Conservation (phyloP, 2,888 invertebrate genomes). For the Hyles lineata region DNA sequence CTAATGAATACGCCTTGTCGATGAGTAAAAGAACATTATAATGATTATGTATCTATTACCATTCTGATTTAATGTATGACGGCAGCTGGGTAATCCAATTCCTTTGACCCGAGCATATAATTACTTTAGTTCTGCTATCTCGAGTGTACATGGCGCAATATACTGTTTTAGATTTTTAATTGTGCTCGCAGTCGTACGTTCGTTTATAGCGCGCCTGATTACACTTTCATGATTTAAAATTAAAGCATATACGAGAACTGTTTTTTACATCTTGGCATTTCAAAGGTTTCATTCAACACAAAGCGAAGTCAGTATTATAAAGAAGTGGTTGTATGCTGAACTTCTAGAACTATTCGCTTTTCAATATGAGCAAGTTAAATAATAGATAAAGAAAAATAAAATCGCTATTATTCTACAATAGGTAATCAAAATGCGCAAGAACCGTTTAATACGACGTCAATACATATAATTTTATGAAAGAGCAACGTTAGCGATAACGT, state of each 20-base stretch:
- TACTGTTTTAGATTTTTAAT: conserved; percentile 15
- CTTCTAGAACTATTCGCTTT: background rate
- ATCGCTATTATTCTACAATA: background rate
- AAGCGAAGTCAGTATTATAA: background rate
- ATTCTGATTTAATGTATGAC: background rate
- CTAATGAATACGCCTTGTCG: no score
- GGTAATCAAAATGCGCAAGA: background rate
- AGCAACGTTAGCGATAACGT: conserved; percentile 11
- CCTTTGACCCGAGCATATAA: background rate
- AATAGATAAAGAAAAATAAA: background rate
- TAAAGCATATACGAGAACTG: background rate
- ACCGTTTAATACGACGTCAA: background rate
- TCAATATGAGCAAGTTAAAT: background rate
- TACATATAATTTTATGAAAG: background rate
- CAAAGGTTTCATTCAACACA: background rate
- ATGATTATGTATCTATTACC: background rate
- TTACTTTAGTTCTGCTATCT: conserved; percentile 3
- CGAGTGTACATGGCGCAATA: conserved; percentile 15
- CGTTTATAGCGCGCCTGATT: background rate
- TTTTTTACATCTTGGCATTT: background rate
- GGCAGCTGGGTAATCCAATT: background rate
- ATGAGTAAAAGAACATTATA: no score
- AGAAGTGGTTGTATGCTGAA: background rate
- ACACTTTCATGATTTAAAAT: conserved; percentile 18
- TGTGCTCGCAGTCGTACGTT: background rate